Evolutionary conservation across 2,113 vertebrate species (phyloP), one percentile per base, ranked within the genome.

Genomic region (Noctilio leporinus): DNA sequence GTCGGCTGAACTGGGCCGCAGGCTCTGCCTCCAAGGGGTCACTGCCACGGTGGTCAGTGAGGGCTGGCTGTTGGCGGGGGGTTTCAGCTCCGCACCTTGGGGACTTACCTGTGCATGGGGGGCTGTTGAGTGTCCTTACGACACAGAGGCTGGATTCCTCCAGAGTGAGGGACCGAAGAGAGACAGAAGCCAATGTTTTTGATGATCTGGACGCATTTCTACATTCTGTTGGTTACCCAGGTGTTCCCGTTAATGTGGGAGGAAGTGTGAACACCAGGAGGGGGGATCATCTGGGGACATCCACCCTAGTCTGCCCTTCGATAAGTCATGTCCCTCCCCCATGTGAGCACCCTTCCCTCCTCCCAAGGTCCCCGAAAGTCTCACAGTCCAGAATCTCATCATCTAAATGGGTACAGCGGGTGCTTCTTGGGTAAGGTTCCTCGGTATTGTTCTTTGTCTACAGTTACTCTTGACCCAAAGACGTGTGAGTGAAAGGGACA

Each of bases 11-110:
- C 35, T 7, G 76, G 49, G 59, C 38, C 22, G 16, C 40, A 40
- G 40, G 49, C 30, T 59, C 28, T 4, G 20, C 26, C 76, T 55
- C 49, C 20, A 5, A 17, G 57, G 26, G 0, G 17, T 47, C 47
- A 40, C 9, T 5, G 8, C 12, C 1, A 4, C 4, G 38, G 35
- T 2, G 53, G 5, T 1, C 15, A 11, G 47, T 11, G 11, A 47
- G 51, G 33, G 38, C 38, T 73, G 75, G 38, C 38, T 16, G 14
- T 57, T 26, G 49, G 83, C 28, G 49, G 53, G 51, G 16, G 15
- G 47, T n/a, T 28, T 81, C 26, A 15, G 14, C 9, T 38, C 24
- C 65, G 70, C 35, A 14, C 55, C 19, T 0, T 1, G 5, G 15
- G 47, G 33, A 22, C 47, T 15, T 33, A 19, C 9, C 38, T 20